phyloP scores from a whole-genome alignment of 2,113 vertebrate species.

The Perca flavescens region DNA sequence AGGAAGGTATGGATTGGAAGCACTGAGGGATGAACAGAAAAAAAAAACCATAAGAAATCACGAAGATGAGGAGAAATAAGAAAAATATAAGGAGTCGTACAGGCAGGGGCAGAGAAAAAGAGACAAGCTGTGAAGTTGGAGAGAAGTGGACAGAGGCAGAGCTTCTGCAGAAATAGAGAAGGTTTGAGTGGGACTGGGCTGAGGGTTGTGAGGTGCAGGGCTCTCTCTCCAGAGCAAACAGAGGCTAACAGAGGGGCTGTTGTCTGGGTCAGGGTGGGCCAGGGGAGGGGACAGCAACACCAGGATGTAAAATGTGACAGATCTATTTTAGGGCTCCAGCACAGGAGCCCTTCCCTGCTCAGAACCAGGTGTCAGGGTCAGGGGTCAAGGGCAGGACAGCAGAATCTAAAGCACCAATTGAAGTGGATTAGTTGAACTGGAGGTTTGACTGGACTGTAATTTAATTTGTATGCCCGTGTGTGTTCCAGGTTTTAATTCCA shows the following conservation, averaged over 20 bases:
- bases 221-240: conserved; percentile 79
- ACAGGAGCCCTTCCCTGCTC: conserved; percentile 67
- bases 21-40: conserved; percentile 28
- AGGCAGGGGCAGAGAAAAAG: conserved; percentile 29
- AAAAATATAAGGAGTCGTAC: conserved; percentile 28
- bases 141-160: conserved; percentile 47
- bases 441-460: conserved; percentile 33
- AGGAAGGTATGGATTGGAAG: conserved; percentile 48
- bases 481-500: conserved; percentile 3
- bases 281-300: conserved; percentile 74
- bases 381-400: conserved; percentile 72
- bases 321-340: conserved; percentile 76
- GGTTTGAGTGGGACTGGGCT: conserved; percentile 56
- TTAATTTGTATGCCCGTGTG: conserved; percentile 35
- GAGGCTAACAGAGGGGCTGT: conserved; percentile 75
- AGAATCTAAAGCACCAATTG: conserved; percentile 46
- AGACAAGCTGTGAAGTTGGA: conserved; percentile 33
- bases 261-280: conserved; percentile 70
- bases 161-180: conserved; percentile 38
- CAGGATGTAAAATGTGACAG: conserved; percentile 82
- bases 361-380: conserved; percentile 74
- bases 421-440: conserved; percentile 60
- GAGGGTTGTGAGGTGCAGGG: conserved; percentile 36
- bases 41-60: conserved; percentile 48
- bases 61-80: conserved; percentile 33